Evolutionary conservation across 1,140 invertebrate genomes (phyloP).

Genomic region (Drosophila pruinosa): DNA sequence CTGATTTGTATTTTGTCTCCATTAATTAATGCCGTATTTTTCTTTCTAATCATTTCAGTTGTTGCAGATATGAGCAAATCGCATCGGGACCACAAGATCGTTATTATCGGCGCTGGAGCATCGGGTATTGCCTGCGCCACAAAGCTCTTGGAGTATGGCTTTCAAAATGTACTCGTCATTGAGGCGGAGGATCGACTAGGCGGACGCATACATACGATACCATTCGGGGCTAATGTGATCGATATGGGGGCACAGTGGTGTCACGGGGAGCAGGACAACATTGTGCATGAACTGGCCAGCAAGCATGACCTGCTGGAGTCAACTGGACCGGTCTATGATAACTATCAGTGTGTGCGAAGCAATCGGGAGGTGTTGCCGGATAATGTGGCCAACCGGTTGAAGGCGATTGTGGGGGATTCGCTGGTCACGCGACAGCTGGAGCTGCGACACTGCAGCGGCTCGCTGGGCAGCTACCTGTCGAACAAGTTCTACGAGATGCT

Average conservation of each 20-base stretch:
- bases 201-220: conserved; percentile 86
- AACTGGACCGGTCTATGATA: conserved; percentile 67
- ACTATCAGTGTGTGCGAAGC: conserved; percentile 80
- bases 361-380: conserved; percentile 79
- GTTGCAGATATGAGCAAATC: conserved; percentile 48
- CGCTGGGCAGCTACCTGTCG: conserved; percentile 83
- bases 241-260: conserved; percentile 92
- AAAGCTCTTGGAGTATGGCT: conserved; percentile 84
- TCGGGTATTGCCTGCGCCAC: conserved; percentile 86
- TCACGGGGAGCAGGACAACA: conserved; percentile 90
- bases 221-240: conserved; percentile 86
- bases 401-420: conserved; percentile 74
- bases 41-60: conserved; percentile 19
- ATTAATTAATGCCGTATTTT: neutral
- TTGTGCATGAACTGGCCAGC: conserved; percentile 87
- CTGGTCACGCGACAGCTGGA: conserved; percentile 68
- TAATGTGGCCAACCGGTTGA: conserved; percentile 63
- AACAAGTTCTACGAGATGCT: conserved; percentile 77
- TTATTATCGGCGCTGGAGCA: conserved; percentile 86
- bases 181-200: conserved; percentile 90
- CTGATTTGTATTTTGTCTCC: too few relatives aligned
- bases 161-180: conserved; percentile 84
- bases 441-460: conserved; percentile 73
- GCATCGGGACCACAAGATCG: conserved; percentile 76
- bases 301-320: conserved; percentile 84